Evolutionary conservation across 2,888 invertebrate genomes (phyloP).

Genomic region (Cheiracanthium punctorium): DNA sequence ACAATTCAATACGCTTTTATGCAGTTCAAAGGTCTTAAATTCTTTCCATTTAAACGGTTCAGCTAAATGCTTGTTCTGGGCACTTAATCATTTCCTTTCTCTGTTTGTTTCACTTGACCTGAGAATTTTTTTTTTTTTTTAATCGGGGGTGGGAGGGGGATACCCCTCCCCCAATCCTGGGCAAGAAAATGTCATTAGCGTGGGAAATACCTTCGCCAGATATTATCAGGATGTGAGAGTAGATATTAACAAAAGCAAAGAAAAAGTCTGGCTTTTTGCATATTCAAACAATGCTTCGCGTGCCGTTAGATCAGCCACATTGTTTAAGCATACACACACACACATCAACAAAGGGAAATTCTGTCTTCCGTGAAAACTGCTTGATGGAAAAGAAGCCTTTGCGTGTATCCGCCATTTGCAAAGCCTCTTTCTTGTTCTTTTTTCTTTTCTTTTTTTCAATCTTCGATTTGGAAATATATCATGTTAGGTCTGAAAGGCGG

Average conservation of each 20-base stretch:
- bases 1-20: too few relatives aligned
- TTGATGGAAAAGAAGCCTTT: conserved; percentile 38
- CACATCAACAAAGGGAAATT: conserved; percentile 39
- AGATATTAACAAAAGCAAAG: too few relatives aligned
- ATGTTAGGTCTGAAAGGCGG: background rate
- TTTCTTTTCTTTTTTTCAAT: conserved; percentile 2
- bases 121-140: background rate
- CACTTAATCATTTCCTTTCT: background rate
- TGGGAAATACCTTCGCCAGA: background rate
- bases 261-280: conserved; percentile 54
- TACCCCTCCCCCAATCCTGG: background rate
- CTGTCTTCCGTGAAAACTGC: conserved; percentile 48
- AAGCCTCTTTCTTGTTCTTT: too few relatives aligned
- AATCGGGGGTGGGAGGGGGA: background rate
- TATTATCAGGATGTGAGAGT: conserved; percentile 31
- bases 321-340: conserved; percentile 18
- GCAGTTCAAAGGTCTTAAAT: too few relatives aligned
- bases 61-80: background rate
- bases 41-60: too few relatives aligned
- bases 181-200: conserved; percentile 7
- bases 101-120: background rate
- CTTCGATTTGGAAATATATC: background rate
- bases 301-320: conserved; percentile 11
- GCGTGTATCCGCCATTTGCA: conserved; percentile 32
- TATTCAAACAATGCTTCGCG: conserved; percentile 62